These are phyloP conservation scores for Tiliacea aurago DNA, from an alignment of 2,888 invertebrate species.

Conservation along the genomic window DNA sequence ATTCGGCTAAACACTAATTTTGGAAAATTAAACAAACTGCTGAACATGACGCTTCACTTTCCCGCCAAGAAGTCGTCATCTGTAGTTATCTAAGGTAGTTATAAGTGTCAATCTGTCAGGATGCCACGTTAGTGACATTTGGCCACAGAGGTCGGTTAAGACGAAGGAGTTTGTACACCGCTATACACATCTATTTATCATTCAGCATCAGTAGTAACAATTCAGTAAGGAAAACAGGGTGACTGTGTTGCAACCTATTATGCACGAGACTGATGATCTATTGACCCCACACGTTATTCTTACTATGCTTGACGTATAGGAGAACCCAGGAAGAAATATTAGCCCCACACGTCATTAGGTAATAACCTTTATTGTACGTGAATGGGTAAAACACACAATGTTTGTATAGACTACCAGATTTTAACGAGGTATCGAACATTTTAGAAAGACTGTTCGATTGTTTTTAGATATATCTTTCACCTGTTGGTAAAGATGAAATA, in stretches of 20 bases:
- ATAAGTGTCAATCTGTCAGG: not conserved
- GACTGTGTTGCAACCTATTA: constrained; percentile 20
- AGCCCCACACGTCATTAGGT: constrained; percentile 20
- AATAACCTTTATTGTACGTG: not conserved
- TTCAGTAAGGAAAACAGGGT: constrained; percentile 29
- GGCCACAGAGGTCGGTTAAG: not conserved
- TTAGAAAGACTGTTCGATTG: not conserved
- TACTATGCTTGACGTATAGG: constrained; percentile 19
- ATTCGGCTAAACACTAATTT: no score
- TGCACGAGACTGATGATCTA: constrained; percentile 30
- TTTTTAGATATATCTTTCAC: not conserved
- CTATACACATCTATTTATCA: not conserved
- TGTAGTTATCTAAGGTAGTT: no score
- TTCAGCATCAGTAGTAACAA: not conserved
- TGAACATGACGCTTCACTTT: no score
- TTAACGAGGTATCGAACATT: not conserved
- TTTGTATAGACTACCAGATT: not conserved
- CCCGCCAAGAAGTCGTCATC: no score
- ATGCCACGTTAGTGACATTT: not conserved
- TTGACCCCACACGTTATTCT: constrained; percentile 42
- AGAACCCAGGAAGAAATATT: constrained; percentile 41
- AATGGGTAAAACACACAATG: not conserved
- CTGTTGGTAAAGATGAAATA: not conserved
- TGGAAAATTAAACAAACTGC: no score
- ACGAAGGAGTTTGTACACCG: no score